A percentile compares a stretch with the other conserved stretches of the same genome.
Evolutionary conservation across 2,888 invertebrate genomes (phyloP).

Genomic region (Limnephilus auricula): DNA sequence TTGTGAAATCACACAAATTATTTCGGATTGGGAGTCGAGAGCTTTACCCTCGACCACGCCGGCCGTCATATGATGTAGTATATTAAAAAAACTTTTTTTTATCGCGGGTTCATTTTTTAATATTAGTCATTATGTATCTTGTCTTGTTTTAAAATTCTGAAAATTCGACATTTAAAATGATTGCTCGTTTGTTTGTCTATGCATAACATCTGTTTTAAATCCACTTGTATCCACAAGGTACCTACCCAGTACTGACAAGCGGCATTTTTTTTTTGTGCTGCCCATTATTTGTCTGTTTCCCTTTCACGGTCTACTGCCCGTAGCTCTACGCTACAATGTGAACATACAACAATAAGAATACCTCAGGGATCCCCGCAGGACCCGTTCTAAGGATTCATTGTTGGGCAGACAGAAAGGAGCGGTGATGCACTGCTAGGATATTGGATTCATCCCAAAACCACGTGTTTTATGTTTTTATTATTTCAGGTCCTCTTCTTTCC

Average conservation of each 20-base stretch:
- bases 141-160: neutral
- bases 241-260: neutral
- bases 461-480: neutral
- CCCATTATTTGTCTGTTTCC: constrained; percentile 11
- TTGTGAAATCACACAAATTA: too few relatives aligned
- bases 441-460: neutral
- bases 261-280: neutral
- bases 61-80: too few relatives aligned
- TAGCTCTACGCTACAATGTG: neutral
- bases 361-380: neutral
- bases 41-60: too few relatives aligned
- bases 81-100: too few relatives aligned
- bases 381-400: neutral
- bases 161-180: neutral
- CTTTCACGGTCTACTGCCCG: constrained; percentile 22
- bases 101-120: too few relatives aligned
- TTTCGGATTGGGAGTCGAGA: too few relatives aligned
- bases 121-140: too few relatives aligned
- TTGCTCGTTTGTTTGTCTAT: neutral
- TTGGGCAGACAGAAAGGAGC: constrained; percentile 2
- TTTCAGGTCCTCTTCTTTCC: neutral
- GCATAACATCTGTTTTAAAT: neutral
- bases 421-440: neutral
- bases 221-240: neutral
- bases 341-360: neutral